phyloP scores from a whole-genome alignment of 1,140 invertebrate genomes.

The Drosophila truncata region DNA sequence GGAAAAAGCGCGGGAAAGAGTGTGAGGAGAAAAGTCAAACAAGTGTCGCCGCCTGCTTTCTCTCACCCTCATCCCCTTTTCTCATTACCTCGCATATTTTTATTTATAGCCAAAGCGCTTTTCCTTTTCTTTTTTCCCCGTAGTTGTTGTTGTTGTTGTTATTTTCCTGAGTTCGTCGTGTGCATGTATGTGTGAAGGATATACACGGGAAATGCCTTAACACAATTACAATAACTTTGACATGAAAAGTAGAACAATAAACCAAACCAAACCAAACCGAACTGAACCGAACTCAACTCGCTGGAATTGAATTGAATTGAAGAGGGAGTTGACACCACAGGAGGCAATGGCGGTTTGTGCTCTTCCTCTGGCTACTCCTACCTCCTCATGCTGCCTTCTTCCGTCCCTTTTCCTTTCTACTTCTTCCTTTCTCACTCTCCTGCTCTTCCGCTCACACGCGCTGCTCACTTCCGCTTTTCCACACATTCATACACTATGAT shows the following conservation, averaged over 20 bases:
- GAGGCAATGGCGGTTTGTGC: slow-evolving; percentile 57
- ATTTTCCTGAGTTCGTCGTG: slow-evolving; percentile 7
- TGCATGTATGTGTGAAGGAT: slow-evolving; percentile 56
- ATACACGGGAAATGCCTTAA: slow-evolving; percentile 83
- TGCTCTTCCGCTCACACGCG: slow-evolving; percentile 35
- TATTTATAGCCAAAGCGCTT: slow-evolving; percentile 66
- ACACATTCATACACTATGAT: slow-evolving; percentile 7
- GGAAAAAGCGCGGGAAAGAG: not conserved
- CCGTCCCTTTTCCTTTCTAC: slow-evolving; percentile 4
- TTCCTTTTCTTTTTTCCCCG: not conserved
- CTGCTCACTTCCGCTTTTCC: slow-evolving; percentile 63
- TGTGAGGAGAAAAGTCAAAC: slow-evolving; percentile 64
- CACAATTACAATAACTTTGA: slow-evolving; percentile 83
- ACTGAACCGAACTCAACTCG: slow-evolving; percentile 27
- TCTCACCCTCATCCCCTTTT: not conserved
- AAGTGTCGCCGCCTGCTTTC: slow-evolving; percentile 54
- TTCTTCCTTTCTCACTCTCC: not conserved
- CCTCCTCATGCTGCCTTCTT: not conserved
- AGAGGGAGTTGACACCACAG: slow-evolving; percentile 62
- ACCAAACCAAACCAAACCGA: slow-evolving; percentile 68
- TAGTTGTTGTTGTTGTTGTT: slow-evolving; percentile 2
- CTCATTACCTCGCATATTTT: slow-evolving; percentile 56
- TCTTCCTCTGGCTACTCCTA: slow-evolving; percentile 2
- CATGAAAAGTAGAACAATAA: slow-evolving; percentile 84
- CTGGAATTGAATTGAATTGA: slow-evolving; percentile 48